phyloP scores from a whole-genome alignment of 2,888 invertebrate genomes.

The Eupithecia abbreviata region DNA sequence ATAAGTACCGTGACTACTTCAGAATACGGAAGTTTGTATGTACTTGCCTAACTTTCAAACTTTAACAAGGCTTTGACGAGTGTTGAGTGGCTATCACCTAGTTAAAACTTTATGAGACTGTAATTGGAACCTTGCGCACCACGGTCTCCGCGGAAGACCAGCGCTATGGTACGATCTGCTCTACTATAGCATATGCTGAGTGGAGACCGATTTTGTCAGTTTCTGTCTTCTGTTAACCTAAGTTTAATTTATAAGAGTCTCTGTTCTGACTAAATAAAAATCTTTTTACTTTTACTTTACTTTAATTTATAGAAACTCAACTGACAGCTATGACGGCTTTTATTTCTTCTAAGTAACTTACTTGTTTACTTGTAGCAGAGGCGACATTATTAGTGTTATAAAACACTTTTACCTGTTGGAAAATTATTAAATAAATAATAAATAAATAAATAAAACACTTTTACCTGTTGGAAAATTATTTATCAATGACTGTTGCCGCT shows the following conservation, averaged over 20 bases:
- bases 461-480: background rate
- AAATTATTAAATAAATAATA: no score
- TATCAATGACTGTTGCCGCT: background rate
- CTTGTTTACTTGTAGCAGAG: background rate
- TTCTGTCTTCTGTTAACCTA: no score
- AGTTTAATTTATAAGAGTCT: no score
- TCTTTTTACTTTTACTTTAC: no score
- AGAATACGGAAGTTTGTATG: slow-evolving; percentile 19
- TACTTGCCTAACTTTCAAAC: slow-evolving; percentile 24
- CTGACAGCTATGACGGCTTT: background rate
- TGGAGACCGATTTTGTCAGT: no score
- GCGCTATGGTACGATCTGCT: no score
- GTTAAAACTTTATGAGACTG: slow-evolving; percentile 12
- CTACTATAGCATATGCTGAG: no score
- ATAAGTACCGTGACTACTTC: slow-evolving; percentile 7
- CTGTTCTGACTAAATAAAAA: no score
- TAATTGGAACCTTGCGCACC: background rate
- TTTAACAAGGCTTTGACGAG: slow-evolving; percentile 15
- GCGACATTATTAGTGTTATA: background rate
- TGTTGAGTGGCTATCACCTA: slow-evolving; percentile 16
- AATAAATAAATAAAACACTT: background rate
- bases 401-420: background rate
- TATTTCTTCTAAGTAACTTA: background rate
- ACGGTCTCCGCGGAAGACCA: no score
- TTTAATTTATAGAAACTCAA: slow-evolving; percentile 5